These are phyloP conservation scores for Eupithecia centaureata DNA, from an alignment of 2,888 invertebrate species.

Conservation along the genomic window DNA sequence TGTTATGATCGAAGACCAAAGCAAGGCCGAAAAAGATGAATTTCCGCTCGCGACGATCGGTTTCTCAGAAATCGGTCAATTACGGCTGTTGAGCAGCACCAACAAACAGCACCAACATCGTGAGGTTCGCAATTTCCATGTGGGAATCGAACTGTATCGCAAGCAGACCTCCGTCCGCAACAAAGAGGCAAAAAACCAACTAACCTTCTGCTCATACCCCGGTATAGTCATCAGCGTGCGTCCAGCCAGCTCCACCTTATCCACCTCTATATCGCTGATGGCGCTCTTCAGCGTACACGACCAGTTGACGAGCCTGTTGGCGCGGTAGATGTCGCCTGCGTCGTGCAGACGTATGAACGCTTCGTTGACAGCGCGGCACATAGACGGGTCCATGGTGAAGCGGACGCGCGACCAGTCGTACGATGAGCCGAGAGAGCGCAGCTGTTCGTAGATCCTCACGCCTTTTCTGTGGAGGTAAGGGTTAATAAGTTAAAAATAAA, in stretches of 20 bases:
- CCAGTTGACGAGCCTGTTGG: conserved; percentile 98
- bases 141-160: no score
- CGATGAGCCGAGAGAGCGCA: conserved; percentile 94
- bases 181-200: no score
- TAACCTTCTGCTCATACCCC: conserved; percentile 91
- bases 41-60: no score
- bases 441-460: conserved; percentile 90
- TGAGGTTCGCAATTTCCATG: no score
- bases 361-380: conserved; percentile 94
- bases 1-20: no score
- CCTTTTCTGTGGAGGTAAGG: conserved; percentile 85
- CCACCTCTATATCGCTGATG: conserved; percentile 99
- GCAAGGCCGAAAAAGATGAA: no score
- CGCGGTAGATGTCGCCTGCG: conserved; percentile 94
- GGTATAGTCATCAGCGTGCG: conserved; percentile 94
- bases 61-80: no score
- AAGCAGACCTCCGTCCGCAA: no score
- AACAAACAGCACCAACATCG: no score
- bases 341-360: conserved; percentile 97
- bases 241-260: conserved; percentile 95
- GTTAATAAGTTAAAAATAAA: not conserved
- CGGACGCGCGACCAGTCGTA: conserved; percentile 97
- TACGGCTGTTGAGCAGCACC: no score
- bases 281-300: conserved; percentile 98
- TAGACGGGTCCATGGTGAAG: conserved; percentile 98